Percentiles rank a stretch among this genome's conserved stretches.
These are phyloP conservation scores for Adrianichthys oophorus DNA, from an alignment of 2,797 vertebrate species.

Conservation along the genomic window DNA sequence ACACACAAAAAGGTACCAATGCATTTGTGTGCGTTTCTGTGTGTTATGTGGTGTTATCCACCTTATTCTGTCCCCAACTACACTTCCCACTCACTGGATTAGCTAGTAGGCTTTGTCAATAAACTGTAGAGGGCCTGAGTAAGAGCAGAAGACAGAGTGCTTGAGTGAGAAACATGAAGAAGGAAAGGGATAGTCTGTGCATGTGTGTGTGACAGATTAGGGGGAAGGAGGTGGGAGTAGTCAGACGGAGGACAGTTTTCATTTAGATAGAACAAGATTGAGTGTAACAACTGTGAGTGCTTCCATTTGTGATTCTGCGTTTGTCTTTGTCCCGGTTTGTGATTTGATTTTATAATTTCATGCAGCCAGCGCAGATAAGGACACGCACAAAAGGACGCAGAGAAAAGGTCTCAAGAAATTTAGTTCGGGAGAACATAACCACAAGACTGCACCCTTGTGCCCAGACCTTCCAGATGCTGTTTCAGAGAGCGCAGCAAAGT, in stretches of 20 bases:
- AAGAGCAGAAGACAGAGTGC: slow-evolving; percentile 1
- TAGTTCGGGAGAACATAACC: slow-evolving; percentile 11
- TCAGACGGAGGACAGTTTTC: slow-evolving; percentile 12
- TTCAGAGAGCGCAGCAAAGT: slow-evolving; percentile 28
- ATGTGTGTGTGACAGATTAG: slow-evolving; percentile 4
- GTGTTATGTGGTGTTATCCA: slow-evolving; percentile 56
- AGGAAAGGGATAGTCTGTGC: slow-evolving; percentile 1
- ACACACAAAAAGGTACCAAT: slow-evolving; percentile 6
- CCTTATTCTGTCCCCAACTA: slow-evolving; percentile 55
- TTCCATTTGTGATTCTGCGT: slow-evolving; percentile 5
- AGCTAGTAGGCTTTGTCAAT: slow-evolving; percentile 58
- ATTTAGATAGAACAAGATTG: slow-evolving; percentile 26
- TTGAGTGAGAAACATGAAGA: slow-evolving; percentile 7
- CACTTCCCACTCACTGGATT: slow-evolving; percentile 64
- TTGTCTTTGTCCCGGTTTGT: slow-evolving; percentile 10
- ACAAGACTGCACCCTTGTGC: slow-evolving; percentile 4
- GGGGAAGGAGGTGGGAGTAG: neutral
- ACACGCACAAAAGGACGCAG: slow-evolving; percentile 16
- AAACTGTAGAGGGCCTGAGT: slow-evolving; percentile 32
- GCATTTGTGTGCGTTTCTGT: slow-evolving; percentile 11
- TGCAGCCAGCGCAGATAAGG: slow-evolving; percentile 26
- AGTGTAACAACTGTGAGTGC: slow-evolving; percentile 4
- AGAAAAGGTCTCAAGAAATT: slow-evolving; percentile 31
- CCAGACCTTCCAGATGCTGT: slow-evolving; percentile 31
- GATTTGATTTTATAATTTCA: slow-evolving; percentile 44